Percentiles rank a stretch among this genome's conserved stretches.
These are phyloP conservation scores for Cyphomyrus plagiostoma DNA, from an alignment of 2,113 vertebrate genomes.

Conservation along the genomic window DNA sequence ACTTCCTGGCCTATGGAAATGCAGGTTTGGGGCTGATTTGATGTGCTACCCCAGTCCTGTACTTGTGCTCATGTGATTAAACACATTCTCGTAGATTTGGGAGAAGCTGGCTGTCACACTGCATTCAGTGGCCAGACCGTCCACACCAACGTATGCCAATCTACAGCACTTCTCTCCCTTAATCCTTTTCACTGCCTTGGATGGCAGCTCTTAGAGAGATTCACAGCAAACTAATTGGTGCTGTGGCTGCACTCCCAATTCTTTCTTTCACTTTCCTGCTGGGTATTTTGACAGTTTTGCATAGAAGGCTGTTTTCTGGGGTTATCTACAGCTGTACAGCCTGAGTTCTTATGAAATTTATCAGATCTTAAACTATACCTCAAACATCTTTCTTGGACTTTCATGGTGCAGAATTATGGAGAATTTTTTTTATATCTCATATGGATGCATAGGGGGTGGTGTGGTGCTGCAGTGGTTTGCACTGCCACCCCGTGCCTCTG, in stretches of 20 bases:
- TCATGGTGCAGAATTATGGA: neutral
- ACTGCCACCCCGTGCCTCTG: too few relatives aligned
- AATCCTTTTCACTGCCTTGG: constrained; percentile 34
- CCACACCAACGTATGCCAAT: constrained; percentile 45
- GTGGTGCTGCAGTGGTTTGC: too few relatives aligned
- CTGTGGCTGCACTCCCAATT: neutral
- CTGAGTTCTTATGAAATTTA: neutral
- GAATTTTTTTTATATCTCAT: neutral
- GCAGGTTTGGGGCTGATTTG: neutral
- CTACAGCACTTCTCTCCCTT: constrained; percentile 54
- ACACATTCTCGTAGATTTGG: neutral
- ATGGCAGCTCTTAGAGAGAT: constrained; percentile 25
- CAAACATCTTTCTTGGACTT: neutral
- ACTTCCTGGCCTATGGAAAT: neutral
- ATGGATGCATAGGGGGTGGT: neutral
- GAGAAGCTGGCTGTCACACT: neutral
- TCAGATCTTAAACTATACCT: neutral
- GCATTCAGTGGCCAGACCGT: neutral
- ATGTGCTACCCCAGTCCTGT: neutral
- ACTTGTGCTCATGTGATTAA: neutral
- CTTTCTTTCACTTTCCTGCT: neutral
- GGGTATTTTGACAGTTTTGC: neutral
- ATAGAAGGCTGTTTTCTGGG: neutral
- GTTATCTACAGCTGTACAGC: neutral
- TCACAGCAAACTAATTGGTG: constrained; percentile 12